phyloP scores from a whole-genome alignment of 2,113 vertebrate species.

The Amblyornis subalaris region DNA sequence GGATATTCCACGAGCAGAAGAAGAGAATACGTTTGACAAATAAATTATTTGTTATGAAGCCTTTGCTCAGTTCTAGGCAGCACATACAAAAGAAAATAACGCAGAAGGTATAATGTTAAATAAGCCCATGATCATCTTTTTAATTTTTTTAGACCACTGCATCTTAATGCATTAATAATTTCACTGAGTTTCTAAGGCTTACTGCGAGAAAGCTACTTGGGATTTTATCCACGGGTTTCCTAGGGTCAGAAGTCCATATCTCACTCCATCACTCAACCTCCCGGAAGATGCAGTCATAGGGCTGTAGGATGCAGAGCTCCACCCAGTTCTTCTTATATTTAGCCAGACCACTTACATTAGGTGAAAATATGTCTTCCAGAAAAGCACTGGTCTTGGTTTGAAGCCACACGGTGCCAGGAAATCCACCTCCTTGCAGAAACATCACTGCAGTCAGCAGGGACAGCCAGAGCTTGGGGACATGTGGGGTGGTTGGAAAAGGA shows the following conservation, averaged over 20 bases:
- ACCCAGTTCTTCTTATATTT: neutral
- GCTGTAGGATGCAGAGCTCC: neutral
- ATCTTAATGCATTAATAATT: neutral
- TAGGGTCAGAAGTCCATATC: neutral
- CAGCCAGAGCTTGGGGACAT: neutral
- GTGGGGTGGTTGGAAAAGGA: neutral
- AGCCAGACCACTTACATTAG: neutral
- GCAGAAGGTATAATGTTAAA: neutral
- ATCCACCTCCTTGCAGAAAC: neutral
- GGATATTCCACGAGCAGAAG: neutral
- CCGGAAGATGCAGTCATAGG: neutral
- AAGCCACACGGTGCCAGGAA: neutral
- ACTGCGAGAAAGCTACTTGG: neutral
- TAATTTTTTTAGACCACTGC: neutral
- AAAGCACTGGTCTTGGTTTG: neutral
- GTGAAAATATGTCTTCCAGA: neutral
- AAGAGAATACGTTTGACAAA: conserved; percentile 14
- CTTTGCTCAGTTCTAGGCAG: conserved; percentile 31
- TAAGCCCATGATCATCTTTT: neutral
- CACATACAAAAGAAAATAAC: conserved; percentile 8
- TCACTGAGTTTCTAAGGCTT: neutral
- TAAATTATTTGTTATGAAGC: conserved; percentile 61
- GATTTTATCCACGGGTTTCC: neutral
- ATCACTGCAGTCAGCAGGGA: neutral
- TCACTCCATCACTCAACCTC: neutral